Conservation (phyloP, 2,888 invertebrate species). For the Adela reaumurella region DNA sequence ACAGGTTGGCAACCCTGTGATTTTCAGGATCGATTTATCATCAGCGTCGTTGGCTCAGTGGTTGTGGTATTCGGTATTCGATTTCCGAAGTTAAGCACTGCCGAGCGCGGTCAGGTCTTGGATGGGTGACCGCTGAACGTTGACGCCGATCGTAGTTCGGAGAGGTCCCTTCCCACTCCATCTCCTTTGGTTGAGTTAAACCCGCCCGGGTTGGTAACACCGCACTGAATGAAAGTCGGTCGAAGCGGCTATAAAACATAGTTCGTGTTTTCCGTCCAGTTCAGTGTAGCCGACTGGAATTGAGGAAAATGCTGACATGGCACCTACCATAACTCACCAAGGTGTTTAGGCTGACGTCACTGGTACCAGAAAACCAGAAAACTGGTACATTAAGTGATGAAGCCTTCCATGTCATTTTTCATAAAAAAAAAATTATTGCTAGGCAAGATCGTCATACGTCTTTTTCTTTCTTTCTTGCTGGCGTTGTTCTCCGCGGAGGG, state of each 20-base stretch:
- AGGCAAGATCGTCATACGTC: too few relatives aligned
- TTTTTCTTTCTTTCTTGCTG: too few relatives aligned
- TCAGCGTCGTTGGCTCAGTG: background rate
- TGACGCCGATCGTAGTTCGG: background rate
- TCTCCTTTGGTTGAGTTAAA: background rate
- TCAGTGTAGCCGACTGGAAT: background rate
- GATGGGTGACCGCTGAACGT: background rate
- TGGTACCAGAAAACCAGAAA: too few relatives aligned
- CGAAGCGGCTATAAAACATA: background rate
- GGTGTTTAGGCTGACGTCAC: background rate
- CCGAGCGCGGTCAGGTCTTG: background rate
- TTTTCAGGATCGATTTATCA: too few relatives aligned
- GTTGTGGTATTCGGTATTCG: background rate
- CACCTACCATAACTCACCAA: background rate
- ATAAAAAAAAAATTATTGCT: background rate
- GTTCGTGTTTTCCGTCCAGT: background rate
- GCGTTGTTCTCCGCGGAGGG: too few relatives aligned
- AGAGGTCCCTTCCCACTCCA: background rate
- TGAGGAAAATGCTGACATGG: background rate
- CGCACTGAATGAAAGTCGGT: background rate
- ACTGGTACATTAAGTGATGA: background rate
- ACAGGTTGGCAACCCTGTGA: too few relatives aligned
- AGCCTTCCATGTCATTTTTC: background rate
- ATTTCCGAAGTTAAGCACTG: background rate
- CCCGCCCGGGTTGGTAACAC: background rate